Conservation (phyloP, 30 jellyfish, hydroid and myxozoan species). For the Nemopilema nomurai region DNA sequence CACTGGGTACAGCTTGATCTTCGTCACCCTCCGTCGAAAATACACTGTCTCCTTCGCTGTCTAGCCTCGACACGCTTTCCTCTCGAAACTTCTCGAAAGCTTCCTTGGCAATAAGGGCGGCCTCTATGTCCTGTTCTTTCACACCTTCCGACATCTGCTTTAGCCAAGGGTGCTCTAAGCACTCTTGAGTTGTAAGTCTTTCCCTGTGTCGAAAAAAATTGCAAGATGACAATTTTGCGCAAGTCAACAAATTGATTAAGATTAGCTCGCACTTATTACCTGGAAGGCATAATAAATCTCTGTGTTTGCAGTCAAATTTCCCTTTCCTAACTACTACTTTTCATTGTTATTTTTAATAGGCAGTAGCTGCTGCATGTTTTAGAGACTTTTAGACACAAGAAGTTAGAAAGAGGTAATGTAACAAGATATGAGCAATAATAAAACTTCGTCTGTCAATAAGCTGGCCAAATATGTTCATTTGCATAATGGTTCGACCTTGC, state of each 20-base stretch:
- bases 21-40: slow-evolving; percentile 50
- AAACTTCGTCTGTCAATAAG: too few species aligned
- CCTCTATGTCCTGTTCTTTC: slow-evolving; percentile 89
- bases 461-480: too few species aligned
- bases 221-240: not conserved
- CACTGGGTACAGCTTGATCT: slow-evolving; percentile 18
- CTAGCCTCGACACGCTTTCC: slow-evolving; percentile 46
- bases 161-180: slow-evolving; percentile 96
- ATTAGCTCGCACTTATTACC: too few species aligned
- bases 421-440: too few species aligned
- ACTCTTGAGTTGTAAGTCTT: slow-evolving; percentile 82
- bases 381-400: too few species aligned
- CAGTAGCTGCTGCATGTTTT: too few species aligned
- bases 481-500: too few species aligned
- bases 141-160: slow-evolving; percentile 90
- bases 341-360: too few species aligned
- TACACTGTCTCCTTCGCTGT: slow-evolving; percentile 38
- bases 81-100: slow-evolving; percentile 45
- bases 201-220: slow-evolving; percentile 44
- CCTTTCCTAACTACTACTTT: too few species aligned
- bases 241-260: slow-evolving; percentile 4
- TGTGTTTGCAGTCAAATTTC: too few species aligned
- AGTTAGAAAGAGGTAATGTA: too few species aligned
- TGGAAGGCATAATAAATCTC: too few species aligned
- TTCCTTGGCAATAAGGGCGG: slow-evolving; percentile 76